Percentiles rank a stretch among this genome's conserved stretches.
These are phyloP conservation scores for Neoascia interrupta DNA, from an alignment of 2,888 invertebrate genomes.

Conservation along the genomic window DNA sequence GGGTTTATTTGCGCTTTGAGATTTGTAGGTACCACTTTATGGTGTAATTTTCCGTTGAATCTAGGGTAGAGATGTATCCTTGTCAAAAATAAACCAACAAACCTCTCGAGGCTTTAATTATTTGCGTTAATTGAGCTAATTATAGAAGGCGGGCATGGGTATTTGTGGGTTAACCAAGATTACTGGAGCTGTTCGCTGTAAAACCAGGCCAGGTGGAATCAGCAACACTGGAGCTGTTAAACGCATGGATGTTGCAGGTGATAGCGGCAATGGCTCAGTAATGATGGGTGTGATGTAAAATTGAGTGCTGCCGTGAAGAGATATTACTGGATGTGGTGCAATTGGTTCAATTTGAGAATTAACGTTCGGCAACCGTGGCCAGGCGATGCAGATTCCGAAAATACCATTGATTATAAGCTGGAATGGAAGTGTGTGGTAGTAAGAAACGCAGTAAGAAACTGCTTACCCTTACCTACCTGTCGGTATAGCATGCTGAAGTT, in stretches of 20 bases:
- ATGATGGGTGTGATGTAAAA: slow-evolving; percentile 31
- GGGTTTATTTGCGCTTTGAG: slow-evolving; percentile 15
- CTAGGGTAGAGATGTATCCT: neutral
- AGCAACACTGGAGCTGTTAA: slow-evolving; percentile 21
- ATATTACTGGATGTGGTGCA: neutral
- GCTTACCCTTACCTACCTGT: too few species aligned
- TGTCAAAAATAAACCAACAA: neutral
- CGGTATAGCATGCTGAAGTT: too few species aligned
- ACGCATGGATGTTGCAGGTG: slow-evolving; percentile 12
- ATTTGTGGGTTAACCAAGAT: slow-evolving; percentile 9
- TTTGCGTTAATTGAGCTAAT: slow-evolving; percentile 48
- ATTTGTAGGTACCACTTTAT: slow-evolving; percentile 3
- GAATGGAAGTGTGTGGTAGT: too few species aligned
- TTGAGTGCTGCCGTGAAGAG: slow-evolving; percentile 30
- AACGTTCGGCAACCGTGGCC: slow-evolving; percentile 30
- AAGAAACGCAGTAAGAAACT: too few species aligned
- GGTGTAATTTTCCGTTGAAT: slow-evolving; percentile 18
- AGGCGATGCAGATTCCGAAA: slow-evolving; percentile 5
- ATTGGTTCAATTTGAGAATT: slow-evolving; percentile 47
- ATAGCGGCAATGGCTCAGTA: slow-evolving; percentile 6
- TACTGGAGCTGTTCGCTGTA: slow-evolving; percentile 6
- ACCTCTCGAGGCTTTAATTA: neutral
- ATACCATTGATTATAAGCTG: slow-evolving; percentile 34
- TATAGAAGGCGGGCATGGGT: slow-evolving; percentile 29
- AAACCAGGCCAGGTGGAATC: slow-evolving; percentile 7